A percentile compares a stretch with the other conserved stretches of the same genome.
phyloP scores from a whole-genome alignment of 2,888 invertebrate genomes.

The Caenorhabditis virilis region DNA sequence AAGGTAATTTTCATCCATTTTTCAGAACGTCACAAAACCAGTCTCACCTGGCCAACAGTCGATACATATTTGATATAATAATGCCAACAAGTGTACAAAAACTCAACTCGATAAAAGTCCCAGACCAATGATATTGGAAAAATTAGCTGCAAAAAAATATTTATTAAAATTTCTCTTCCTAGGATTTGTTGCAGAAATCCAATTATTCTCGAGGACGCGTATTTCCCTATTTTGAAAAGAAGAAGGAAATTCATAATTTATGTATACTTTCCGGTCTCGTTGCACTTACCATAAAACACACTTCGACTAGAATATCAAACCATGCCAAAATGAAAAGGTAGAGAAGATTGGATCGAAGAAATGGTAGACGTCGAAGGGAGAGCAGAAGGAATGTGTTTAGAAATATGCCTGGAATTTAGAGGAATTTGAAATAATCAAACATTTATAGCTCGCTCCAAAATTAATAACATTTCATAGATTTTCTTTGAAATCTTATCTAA shows the following conservation, averaged over 20 bases:
- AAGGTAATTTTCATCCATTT: no score
- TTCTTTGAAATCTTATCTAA: no score
- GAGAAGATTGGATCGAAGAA: constrained; percentile 38
- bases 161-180: not conserved
- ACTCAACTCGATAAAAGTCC: constrained; percentile 47
- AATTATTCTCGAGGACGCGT: not conserved
- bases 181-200: not conserved
- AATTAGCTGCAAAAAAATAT: constrained; percentile 45
- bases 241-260: constrained; percentile 3
- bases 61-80: constrained; percentile 49
- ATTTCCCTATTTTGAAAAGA: not conserved
- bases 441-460: not conserved
- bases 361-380: constrained; percentile 36
- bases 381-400: constrained; percentile 48
- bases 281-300: constrained; percentile 51
- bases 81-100: constrained; percentile 52
- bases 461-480: not conserved
- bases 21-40: no score
- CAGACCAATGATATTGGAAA: constrained; percentile 44
- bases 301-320: constrained; percentile 52
- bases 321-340: constrained; percentile 49
- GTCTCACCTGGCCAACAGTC: constrained; percentile 52
- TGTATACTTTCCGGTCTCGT: not conserved
- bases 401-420: constrained; percentile 31
- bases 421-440: not conserved